Conservation (phyloP, 2,888 invertebrate genomes). For the Malthinus flaveolus region DNA sequence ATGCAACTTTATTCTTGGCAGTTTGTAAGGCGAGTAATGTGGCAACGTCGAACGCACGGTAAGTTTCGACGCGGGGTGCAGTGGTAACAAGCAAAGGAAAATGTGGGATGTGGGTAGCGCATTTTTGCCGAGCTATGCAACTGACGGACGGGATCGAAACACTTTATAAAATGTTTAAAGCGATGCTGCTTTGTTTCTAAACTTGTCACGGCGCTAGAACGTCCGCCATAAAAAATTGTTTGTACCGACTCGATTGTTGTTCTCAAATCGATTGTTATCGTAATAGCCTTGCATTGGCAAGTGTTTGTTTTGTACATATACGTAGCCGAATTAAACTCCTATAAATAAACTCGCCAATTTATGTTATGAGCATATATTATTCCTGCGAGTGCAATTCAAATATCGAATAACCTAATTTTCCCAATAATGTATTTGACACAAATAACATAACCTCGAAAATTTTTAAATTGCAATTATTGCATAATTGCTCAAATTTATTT, state of each 20-base stretch:
- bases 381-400: too few relatives aligned
- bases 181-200: not conserved
- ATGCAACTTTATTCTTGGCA: too few relatives aligned
- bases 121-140: constrained; percentile 32
- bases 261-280: constrained; percentile 1
- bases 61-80: constrained; percentile 25
- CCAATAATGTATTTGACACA: constrained; percentile 2
- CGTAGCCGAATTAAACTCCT: not conserved
- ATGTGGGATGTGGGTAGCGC: constrained; percentile 34
- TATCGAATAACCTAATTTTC: not conserved
- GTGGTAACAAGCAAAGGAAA: constrained; percentile 53
- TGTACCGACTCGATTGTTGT: constrained; percentile 8
- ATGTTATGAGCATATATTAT: too few relatives aligned
- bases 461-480: constrained; percentile 6
- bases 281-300: constrained; percentile 9
- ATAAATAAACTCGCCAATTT: not conserved
- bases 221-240: not conserved
- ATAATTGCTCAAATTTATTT: not conserved
- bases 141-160: constrained; percentile 8
- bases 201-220: not conserved
- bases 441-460: constrained; percentile 16
- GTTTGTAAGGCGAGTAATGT: constrained; percentile 19
- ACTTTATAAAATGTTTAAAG: too few relatives aligned
- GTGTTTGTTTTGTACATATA: constrained; percentile 5
- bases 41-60: constrained; percentile 28